Conservation (phyloP, 92 coral and sea anemone species). For the Siderastrea radians region DNA sequence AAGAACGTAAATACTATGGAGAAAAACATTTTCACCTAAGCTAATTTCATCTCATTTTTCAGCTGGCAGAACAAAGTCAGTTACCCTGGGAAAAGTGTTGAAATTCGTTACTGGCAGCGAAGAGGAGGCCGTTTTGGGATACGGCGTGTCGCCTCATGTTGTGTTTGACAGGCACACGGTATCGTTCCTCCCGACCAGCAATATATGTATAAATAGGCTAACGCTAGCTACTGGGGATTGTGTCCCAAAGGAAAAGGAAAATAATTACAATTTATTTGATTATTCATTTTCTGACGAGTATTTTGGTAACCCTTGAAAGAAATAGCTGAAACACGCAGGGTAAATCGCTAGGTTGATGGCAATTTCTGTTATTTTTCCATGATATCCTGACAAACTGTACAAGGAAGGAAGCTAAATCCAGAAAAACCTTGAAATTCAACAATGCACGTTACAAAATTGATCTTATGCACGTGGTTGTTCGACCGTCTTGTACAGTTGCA, state of each 20-base stretch:
- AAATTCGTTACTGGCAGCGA: slow-evolving; percentile 55
- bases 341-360: too few relatives aligned
- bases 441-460: too few relatives aligned
- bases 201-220: slow-evolving; percentile 48
- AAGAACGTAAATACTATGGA: too few relatives aligned
- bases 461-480: too few relatives aligned
- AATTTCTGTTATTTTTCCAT: too few relatives aligned
- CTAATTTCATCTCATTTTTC: background rate
- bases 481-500: too few relatives aligned
- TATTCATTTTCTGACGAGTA: slow-evolving; percentile 49
- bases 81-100: slow-evolving; percentile 23
- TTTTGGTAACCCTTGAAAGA: too few relatives aligned
- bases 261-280: slow-evolving; percentile 29
- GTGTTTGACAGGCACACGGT: background rate
- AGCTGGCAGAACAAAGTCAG: slow-evolving; percentile 44
- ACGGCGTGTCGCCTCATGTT: slow-evolving; percentile 38
- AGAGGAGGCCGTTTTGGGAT: slow-evolving; percentile 53
- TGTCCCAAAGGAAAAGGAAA: slow-evolving; percentile 30
- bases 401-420: too few relatives aligned
- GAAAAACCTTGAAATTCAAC: too few relatives aligned
- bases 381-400: too few relatives aligned
- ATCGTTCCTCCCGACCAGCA: slow-evolving; percentile 62
- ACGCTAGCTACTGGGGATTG: slow-evolving; percentile 37
- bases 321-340: too few relatives aligned
- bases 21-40: too few relatives aligned